Conservation (phyloP, 2,888 invertebrate species). For the Hypsopygia costalis region DNA sequence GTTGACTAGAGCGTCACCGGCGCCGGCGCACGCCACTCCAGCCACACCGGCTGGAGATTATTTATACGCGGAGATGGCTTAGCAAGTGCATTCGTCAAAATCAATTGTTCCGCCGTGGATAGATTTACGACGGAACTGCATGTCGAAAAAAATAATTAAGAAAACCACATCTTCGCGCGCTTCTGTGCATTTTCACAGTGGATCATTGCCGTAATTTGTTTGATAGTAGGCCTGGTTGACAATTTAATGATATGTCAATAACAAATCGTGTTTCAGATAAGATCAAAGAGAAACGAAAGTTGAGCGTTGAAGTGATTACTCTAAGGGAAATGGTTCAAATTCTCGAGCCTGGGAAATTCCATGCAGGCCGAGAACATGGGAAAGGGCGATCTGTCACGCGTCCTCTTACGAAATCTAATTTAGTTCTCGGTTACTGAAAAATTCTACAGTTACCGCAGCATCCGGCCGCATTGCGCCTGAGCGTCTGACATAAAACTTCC, state of each 20-base stretch:
- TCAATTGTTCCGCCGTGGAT: conserved; percentile 32
- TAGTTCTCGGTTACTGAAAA: conserved; percentile 46
- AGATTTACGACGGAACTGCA: conserved; percentile 21
- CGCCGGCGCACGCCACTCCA: conserved; percentile 61
- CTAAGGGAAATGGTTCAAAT: conserved; percentile 10
- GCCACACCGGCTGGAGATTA: conserved; percentile 56
- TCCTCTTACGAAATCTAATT: conserved; percentile 51
- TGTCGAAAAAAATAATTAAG: conserved; percentile 2
- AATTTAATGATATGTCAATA: conserved; percentile 10
- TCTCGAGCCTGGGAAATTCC: conserved; percentile 7
- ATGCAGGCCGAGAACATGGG: conserved; percentile 15
- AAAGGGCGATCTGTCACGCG: conserved; percentile 47
- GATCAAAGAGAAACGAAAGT: conserved; percentile 9
- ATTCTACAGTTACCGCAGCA: conserved; percentile 41
- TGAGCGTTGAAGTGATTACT: conserved; percentile 4
- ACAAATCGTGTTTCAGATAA: neutral
- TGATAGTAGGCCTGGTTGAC: neutral
- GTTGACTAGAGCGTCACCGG: conserved; percentile 25
- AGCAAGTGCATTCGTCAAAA: conserved; percentile 53
- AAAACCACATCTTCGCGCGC: neutral
- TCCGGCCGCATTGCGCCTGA: conserved; percentile 47
- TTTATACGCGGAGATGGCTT: conserved; percentile 53
- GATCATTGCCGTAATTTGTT: neutral
- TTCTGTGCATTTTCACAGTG: neutral
- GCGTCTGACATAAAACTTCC: conserved; percentile 50